Conservation (phyloP, 2,797 vertebrate species). For the Micromesistius poutassou region DNA sequence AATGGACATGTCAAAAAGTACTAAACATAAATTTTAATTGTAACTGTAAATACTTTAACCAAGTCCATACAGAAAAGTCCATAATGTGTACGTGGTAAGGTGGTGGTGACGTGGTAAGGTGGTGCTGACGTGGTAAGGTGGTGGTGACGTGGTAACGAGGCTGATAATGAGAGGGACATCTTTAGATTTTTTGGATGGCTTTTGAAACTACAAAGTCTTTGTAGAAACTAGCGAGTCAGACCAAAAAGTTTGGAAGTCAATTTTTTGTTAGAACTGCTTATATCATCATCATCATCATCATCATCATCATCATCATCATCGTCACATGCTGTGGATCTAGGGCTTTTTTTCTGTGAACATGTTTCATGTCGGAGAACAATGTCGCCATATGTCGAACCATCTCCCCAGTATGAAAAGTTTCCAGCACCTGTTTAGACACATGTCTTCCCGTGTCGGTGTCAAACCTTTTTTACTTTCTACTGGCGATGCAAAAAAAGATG, state of each 20-base stretch:
- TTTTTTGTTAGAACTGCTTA: not conserved
- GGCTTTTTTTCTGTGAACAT: constrained; percentile 13
- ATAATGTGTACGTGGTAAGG: too few species aligned
- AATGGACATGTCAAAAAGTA: too few species aligned
- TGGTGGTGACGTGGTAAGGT: too few species aligned
- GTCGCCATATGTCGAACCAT: constrained; percentile 53
- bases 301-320: constrained; percentile 35
- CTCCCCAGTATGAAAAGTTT: constrained; percentile 53
- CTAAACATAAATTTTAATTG: too few species aligned
- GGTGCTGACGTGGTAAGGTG: too few species aligned
- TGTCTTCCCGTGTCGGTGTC: constrained; percentile 54
- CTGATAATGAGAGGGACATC: too few species aligned
- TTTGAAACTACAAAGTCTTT: not conserved
- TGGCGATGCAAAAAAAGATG: too few species aligned
- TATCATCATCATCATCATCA: constrained; percentile 36
- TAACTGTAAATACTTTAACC: too few species aligned
- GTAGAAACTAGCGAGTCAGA: not conserved
- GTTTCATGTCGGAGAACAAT: constrained; percentile 49
- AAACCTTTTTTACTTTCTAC: constrained; percentile 14
- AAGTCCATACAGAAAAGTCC: too few species aligned
- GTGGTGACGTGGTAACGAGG: too few species aligned
- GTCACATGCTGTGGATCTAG: constrained; percentile 22
- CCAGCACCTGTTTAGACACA: constrained; percentile 60
- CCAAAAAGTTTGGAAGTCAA: not conserved
- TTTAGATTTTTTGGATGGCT: too few species aligned